Evolutionary conservation across 2,797 vertebrate species (phyloP), one percentile per base, ranked within the genome.

Genomic region (Melanotaenia pygmaea): DNA sequence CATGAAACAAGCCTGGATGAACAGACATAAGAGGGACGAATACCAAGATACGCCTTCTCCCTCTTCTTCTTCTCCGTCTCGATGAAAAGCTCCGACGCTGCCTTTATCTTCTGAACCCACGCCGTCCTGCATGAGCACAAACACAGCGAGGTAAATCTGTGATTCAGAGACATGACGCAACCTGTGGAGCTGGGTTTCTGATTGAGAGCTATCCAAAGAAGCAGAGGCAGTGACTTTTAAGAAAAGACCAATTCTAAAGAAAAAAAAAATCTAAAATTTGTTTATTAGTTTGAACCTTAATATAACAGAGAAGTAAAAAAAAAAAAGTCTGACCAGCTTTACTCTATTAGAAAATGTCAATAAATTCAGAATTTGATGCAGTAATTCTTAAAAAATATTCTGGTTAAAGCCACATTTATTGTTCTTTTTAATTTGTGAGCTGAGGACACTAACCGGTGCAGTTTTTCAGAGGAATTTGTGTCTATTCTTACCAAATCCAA

Each of bases 61-160:
- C 98, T 93, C 92, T 99, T 99, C 95, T 97, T 99, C 86, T 99
- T 99, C 92, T 99, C 98, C 0, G 98, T 99, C 92, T 99, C 98
- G 50, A 99, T 99, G 91, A 99, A 99, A 81, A 99, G 96, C 65
- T 99, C 98, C 1, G 98, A 99, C 12, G 98, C 98, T 1, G 97
- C 98, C 89, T 99, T 99, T 70, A 99, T 99, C 85, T 99, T 99
- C 94, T 99, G 98, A 79, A 99, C 98, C 98, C 98, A 99, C 45
- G 98, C 97, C 8, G 98, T 99, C 95, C 98, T 99, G 75, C 72
- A 70, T 8, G 77, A 73, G 87, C 67, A 75, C 66, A 68, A n/a
- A 77, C 67, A 72, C 47, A 64, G 22, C 0, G 2, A 37, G 13
- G 6, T 5, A 38, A 28, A 40, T 0, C 11, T 61, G 10, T 2